Base-by-base conservation (phyloP, 2,888 invertebrate genomes). In the Acanthosepion lycidas region DNA sequence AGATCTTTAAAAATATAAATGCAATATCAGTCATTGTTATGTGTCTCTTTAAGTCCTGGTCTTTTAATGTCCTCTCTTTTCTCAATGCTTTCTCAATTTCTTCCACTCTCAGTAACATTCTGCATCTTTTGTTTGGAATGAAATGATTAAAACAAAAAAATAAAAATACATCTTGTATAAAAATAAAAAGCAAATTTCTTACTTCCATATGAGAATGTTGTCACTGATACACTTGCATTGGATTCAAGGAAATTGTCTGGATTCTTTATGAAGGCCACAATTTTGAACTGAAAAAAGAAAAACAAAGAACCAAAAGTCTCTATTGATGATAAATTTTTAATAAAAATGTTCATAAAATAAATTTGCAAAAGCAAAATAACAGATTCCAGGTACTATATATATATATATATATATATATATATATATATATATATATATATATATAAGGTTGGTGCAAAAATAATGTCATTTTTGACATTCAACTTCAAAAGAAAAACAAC, bases 201-300 rank as follows among this genome's bases (percentile, higher is more conserved):
- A 97, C 97, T 97, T 96, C 97, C 97, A 96, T 96, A 96, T 18
- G 97, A 96, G 59, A 96, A 95, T 8, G 97, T 97, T 8, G 96
- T 96, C 33, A 97, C 97, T 49, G 96, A 96, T 8, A 96, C 96
- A 94, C 97, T 97, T 95, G 97, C 97, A 59, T 96, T 95, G 1
- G 97, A 97, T 78, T 97, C 96, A 28, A 97, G 95, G 64, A 97
- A 95, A 95, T 96, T 96, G 28, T 95, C 95, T 23, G 96, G 96
- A 8, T 98, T 98, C 94, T 93, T 93, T 53, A 99, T 98, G 94
- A 98, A 98, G 96, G 99, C 98, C 92, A 98, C 98, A 95, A 99
- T 98, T 95, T 99, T 98, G 98, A 99, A 99, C 99, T 99, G 97
- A n/a, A 97, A 97, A 94, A 94, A 95, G 95, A 93, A 95, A 93